Conservation (phyloP, 2,113 vertebrate genomes). For the Xiphophorus couchianus region DNA sequence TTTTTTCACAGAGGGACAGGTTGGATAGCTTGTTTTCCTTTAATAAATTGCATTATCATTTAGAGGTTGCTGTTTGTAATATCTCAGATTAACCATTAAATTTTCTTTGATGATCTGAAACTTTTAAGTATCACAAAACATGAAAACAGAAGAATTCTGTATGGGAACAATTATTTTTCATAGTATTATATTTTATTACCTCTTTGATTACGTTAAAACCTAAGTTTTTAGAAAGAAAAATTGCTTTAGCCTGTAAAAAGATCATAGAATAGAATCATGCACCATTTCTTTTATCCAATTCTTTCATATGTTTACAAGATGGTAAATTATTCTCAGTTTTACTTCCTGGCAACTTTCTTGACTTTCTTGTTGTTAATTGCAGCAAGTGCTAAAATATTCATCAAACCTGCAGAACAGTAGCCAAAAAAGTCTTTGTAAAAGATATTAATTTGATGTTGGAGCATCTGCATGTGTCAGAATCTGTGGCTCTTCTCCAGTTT, state of each 20-base stretch:
- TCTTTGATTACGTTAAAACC: background rate
- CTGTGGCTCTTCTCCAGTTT: background rate
- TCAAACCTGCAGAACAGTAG: constrained; percentile 12
- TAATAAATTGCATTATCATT: too few species aligned
- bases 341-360: constrained; percentile 5
- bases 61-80: background rate
- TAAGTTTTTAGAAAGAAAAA: background rate
- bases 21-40: too few species aligned
- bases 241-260: background rate
- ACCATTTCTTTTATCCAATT: background rate
- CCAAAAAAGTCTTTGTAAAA: constrained; percentile 7
- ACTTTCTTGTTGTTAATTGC: constrained; percentile 9
- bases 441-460: constrained; percentile 4
- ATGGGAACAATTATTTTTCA: background rate
- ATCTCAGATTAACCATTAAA: background rate
- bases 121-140: background rate
- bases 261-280: too few species aligned
- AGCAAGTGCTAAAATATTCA: constrained; percentile 18
- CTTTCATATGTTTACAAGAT: background rate
- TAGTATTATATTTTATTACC: background rate
- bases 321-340: constrained; percentile 13
- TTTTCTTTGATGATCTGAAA: background rate
- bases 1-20: too few species aligned
- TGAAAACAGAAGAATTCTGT: background rate
- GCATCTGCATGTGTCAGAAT: constrained; percentile 11